phyloP scores from a whole-genome alignment of 92 coral and sea anemone species.

The Heliopora coerulea region DNA sequence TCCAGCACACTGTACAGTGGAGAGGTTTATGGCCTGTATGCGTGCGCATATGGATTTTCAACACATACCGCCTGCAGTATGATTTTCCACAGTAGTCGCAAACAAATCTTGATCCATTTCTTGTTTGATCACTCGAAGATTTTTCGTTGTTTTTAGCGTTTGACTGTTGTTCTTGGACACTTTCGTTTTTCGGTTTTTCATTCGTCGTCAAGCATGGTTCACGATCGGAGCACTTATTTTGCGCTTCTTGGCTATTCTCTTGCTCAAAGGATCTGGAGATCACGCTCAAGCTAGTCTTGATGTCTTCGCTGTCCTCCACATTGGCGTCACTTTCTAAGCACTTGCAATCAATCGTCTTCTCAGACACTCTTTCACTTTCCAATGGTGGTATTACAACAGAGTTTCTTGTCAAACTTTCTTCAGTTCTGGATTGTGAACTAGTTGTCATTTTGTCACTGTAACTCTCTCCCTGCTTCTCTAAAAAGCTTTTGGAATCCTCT shows the following conservation, averaged over 20 bases:
- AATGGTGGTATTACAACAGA: conserved; percentile 2
- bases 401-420: neutral
- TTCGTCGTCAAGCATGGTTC: neutral
- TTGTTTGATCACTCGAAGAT: conserved; percentile 19
- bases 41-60: conserved; percentile 98
- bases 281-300: neutral
- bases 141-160: neutral
- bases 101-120: conserved; percentile 57
- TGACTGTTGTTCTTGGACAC: neutral
- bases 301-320: neutral
- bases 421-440: neutral
- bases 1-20: conserved; percentile 92
- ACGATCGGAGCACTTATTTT: conserved; percentile 3
- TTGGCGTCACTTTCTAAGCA: neutral
- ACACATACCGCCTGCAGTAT: conserved; percentile 92
- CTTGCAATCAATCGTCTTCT: neutral
- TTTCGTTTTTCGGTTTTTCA: neutral
- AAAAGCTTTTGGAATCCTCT: neutral
- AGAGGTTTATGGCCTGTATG: conserved; percentile 98
- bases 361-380: conserved; percentile 1
- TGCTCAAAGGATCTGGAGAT: neutral
- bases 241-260: neutral
- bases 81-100: conserved; percentile 98
- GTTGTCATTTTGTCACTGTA: neutral
- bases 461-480: conserved; percentile 1